Percentiles rank a stretch among this genome's conserved stretches.
These are phyloP conservation scores for Grapholita molesta DNA, from an alignment of 1,140 invertebrate genomes.

Conservation along the genomic window DNA sequence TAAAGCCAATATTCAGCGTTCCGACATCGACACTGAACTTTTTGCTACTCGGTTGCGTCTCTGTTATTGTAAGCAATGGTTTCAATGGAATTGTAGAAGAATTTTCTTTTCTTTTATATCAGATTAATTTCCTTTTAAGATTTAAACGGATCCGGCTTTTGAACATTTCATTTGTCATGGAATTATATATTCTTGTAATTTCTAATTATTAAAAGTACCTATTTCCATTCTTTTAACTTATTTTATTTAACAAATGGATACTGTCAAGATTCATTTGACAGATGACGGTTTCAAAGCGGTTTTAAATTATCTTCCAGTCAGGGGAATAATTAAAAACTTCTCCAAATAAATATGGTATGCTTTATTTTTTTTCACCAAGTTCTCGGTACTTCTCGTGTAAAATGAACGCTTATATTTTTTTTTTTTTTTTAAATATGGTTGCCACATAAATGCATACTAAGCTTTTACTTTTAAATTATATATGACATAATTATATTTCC, in stretches of 20 bases:
- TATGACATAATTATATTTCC: too few relatives aligned
- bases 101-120: neutral
- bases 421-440: too few relatives aligned
- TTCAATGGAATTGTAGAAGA: conserved; percentile 4
- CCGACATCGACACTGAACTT: conserved; percentile 73
- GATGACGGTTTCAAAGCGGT: conserved; percentile 35
- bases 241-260: conserved; percentile 39
- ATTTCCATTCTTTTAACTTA: neutral
- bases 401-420: neutral
- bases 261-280: conserved; percentile 41
- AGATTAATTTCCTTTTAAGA: neutral
- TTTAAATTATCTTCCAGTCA: conserved; percentile 19
- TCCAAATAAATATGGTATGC: neutral
- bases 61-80: conserved; percentile 34
- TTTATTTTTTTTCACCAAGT: neutral
- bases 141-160: neutral
- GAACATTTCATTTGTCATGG: neutral
- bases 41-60: conserved; percentile 64
- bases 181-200: neutral
- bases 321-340: conserved; percentile 33
- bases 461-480: too few relatives aligned
- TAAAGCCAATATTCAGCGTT: conserved; percentile 75
- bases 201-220: neutral
- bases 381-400: neutral
- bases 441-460: too few relatives aligned